Evolutionary conservation across 2,888 invertebrate genomes (phyloP), one percentile per base, ranked within the genome.

Genomic region (Cepaea hortensis): DNA sequence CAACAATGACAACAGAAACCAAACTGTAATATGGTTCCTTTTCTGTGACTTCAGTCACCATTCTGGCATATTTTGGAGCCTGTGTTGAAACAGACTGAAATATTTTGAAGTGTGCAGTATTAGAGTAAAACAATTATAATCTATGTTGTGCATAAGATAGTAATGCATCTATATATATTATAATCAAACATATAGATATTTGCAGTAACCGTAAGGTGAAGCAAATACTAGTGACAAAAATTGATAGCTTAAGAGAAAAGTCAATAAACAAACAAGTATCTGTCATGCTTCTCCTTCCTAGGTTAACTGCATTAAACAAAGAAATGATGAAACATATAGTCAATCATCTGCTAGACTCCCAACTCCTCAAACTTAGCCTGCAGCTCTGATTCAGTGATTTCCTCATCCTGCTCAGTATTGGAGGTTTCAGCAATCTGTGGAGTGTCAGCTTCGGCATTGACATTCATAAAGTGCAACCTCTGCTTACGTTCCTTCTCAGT

Each of bases 401-500:
- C 79, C 11, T 79, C 62, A 20, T 82, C 82, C 23, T 82, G 72
- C 35, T 82, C 82, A 46, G 62, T 65, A 46, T 75, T 62, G 15
- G 84, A 65, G 11, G 46, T 9, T 23, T 76, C 76, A 48, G 68
- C 48, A 84, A 48, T 3, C 20, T 13, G 6, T 7, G 23, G 50
- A 68, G 13, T 2, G 13, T 70, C 70, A 76, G n/a, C 65, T 35
- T 50, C 84, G 50, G 76, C 48, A 23, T n/a, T 55, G 9, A 72
- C 11, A 50, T 35, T 77, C 7, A 82, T 65, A 61, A 86, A 86
- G 68, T 86, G 76, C 50, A 61, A n/a, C 48, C 86, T 76, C 61
- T 86, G 86, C n/a, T 86, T 86, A n/a, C 86, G 77, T n/a, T 86
- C 86, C 35, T 86, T 86, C 18, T 82, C 77, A 68, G 86, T 83